Base-by-base conservation (phyloP, 2,888 invertebrate genomes). In the Blastobasis adustella region DNA sequence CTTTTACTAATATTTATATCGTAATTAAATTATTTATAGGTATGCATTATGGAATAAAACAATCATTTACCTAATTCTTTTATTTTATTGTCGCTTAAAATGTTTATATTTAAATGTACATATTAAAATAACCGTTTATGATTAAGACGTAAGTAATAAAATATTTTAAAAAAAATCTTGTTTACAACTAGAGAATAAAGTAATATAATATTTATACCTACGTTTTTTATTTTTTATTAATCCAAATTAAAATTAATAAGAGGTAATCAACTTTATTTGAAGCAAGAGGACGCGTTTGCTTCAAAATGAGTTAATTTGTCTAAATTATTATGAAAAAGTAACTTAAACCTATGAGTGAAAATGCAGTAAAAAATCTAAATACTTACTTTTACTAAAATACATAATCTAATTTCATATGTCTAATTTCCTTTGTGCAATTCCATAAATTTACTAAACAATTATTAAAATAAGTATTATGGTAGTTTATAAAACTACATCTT, bases 221-320 rank as follows among this genome's bases (percentile, higher is more conserved):
- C 9, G 10, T 43, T 10, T 40, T 50, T 49, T 47, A 53, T 10
- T 47, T 49, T 45, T 45, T 44, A 48, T 23, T 3, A 23, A 23
- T 3, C 23, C 23, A 23, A 23, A 23, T 23, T 23, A 23, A 23
- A 23, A 23, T 23, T 23, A 23, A 23, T 23, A 23, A 23, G 23
- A 23, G 23, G 23, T 3, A 23, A 23, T 23, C 3, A 50, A 41
- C 43, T 70, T 72, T 75, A 76, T 73, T 61, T 74, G 73, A 75
- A 77, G 72, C 82, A 85, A 82, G 85, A 85, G 85, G 85, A 85
- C 85, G 84, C 79, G 58, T 79, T 83, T 84, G 81, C 73, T 78
- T 62, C 73, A 79, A 56, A 77, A 73, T 72, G 67, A 73, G 69
- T 46, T 44, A 2, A 23, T 23, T 23, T 2, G 23, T 23, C 23